A percentile compares a stretch with the other conserved stretches of the same genome.
Evolutionary conservation across 1,140 invertebrate genomes (phyloP).

Genomic region (Batillaria attramentaria): DNA sequence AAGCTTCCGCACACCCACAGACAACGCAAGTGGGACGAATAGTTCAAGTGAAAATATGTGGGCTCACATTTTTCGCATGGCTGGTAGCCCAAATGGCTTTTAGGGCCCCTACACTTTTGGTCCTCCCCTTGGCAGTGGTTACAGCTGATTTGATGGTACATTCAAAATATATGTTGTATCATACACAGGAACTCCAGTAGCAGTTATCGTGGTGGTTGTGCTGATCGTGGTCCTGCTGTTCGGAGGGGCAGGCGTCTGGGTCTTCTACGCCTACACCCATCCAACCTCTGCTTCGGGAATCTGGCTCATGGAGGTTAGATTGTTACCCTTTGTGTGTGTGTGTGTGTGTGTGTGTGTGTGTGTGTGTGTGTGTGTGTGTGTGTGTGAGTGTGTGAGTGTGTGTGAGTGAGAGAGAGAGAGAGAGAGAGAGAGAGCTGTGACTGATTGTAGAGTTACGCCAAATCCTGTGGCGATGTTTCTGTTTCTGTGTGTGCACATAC

Average conservation of each 20-base stretch:
- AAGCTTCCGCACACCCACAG: too few relatives aligned
- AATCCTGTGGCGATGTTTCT: background rate
- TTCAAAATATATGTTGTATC: background rate
- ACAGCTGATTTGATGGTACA: background rate
- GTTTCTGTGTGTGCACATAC: background rate
- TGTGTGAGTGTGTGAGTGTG: background rate
- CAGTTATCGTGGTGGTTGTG: conserved; percentile 64
- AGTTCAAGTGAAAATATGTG: background rate
- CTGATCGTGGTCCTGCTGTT: conserved; percentile 80
- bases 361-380: background rate
- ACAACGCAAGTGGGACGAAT: too few relatives aligned
- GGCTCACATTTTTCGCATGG: background rate
- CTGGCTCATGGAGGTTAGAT: conserved; percentile 92
- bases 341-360: background rate
- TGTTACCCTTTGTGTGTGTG: background rate
- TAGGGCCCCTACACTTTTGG: too few relatives aligned
- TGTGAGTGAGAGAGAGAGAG: too few relatives aligned
- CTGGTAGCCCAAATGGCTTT: too few relatives aligned
- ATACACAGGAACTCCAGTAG: conserved; percentile 26
- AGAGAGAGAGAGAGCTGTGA: too few relatives aligned
- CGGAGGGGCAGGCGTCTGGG: conserved; percentile 80
- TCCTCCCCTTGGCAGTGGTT: too few relatives aligned
- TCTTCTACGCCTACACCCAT: conserved; percentile 94
- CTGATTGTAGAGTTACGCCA: too few relatives aligned
- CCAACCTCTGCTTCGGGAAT: conserved; percentile 96